Base-by-base conservation (phyloP, 2,113 vertebrate species). In the Microtus richardsoni region DNA sequence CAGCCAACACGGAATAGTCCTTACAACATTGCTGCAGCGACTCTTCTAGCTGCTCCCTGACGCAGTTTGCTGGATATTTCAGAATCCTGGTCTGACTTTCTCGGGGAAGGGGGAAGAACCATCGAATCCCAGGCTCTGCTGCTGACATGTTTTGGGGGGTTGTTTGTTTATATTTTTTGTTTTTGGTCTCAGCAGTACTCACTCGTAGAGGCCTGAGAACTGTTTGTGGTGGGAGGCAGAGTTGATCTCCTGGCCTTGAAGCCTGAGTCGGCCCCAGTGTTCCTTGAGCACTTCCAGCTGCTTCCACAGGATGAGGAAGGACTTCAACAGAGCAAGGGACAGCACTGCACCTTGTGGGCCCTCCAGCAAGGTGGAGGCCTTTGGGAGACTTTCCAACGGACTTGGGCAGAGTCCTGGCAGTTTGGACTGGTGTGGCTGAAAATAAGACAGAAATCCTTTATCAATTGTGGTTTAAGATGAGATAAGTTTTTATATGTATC, bases 291-390 rank as follows among this genome's bases (percentile, higher is more conserved):
- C 96, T 96, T 99, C 98, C 39, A 99, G 91, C 95, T 99, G 98
- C 95, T 99, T 99, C 96, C 98, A 98, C 12, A 98, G 95, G 26
- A 98, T 93, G 90, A 99, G 98, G 93, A 99, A 99, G 33, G 97
- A 98, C 97, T 92, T 98, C 94, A 98, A 89, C 92, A 98, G 94
- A 7, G 88, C 90, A 64, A 97, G 73, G 54, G 98, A 86, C 44
- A 41, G 5, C 4, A 98, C 30, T 0, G 95, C 95, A 87, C 98
- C 91, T 17, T 64, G 58, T 4, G 21, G 79, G 62, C 60, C 73
- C 19, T 93, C 54, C 62, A 47, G 66, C n/a, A 85, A 47, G 39
- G 60, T 33, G 14, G 73, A 68, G 0, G 0, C 7, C 84, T 85
- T 96, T 74, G 88, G 89, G 75, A 44, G 91, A 58, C 91, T 95